Evolutionary conservation across 2,113 vertebrate species (phyloP), one percentile per base, ranked within the genome.

Genomic region (Phalacrocorax brasilianus): DNA sequence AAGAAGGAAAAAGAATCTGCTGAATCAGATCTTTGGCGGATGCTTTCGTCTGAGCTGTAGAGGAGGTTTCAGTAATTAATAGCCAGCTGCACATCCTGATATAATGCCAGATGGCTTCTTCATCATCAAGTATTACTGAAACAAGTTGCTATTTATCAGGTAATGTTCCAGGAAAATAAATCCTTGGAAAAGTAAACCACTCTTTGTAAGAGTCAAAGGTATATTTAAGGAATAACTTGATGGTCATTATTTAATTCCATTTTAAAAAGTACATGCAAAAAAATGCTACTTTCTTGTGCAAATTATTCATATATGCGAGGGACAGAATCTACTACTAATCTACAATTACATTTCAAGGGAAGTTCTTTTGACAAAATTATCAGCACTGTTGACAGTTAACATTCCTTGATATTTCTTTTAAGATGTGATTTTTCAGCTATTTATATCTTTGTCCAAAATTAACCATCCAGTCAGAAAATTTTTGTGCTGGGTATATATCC

Each of bases 11-110:
- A 95, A 70, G 42, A 86, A 96, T 95, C 66, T 94, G 88, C 96
- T 97, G 91, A 97, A 95, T 97, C 88, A 96, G 76, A 90, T 89
- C 50, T 58, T 89, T 83, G 76, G 80, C 49, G 38, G 93, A 95
- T 91, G 81, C 59, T 93, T 96, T 94, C 47, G 19, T 93, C 93
- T 85, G 86, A 98, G 76, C 75, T 87, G 75, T 88, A 87, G 65
- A 91, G 65, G 88, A 86, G 84, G 97, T 97, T 96, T 96, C 94
- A 97, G 95, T 95, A 97, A 97, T 98, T 97, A 98, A 98, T 97
- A 98, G 95, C 89, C 96, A 97, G 97, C 95, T 97, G 97, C 95
- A 95, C 58, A 92, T 96, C 87, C 94, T 97, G 95, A 97, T 93
- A 92, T 70, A 89, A 95, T 92, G 95, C 94, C 97, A 97, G 92